Conservation (phyloP, 2,888 invertebrate genomes). For the Rhagophthalmus giganteus region DNA sequence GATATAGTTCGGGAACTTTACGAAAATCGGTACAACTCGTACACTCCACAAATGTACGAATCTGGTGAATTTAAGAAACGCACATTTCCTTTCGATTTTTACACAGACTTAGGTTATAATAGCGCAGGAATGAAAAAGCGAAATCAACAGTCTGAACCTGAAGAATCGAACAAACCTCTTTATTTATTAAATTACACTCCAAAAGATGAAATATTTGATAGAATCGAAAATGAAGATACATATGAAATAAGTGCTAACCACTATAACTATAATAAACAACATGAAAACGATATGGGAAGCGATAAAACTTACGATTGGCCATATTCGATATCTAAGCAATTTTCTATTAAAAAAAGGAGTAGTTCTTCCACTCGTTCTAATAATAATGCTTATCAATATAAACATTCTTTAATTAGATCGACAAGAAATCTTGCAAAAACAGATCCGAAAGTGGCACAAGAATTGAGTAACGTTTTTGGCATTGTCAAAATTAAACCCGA, state of each 20-base stretch:
- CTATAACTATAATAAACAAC: constrained; percentile 25
- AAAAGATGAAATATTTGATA: constrained; percentile 34
- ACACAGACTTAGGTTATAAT: constrained; percentile 47
- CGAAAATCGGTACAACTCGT: constrained; percentile 61
- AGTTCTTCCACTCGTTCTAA: constrained; percentile 43
- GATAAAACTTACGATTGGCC: constrained; percentile 30
- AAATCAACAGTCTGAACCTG: constrained; percentile 36
- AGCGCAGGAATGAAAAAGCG: constrained; percentile 48
- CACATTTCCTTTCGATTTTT: constrained; percentile 36
- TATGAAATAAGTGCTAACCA: constrained; percentile 1
- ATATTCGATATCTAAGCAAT: constrained; percentile 58
- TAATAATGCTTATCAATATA: constrained; percentile 40
- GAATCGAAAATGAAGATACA: constrained; percentile 34
- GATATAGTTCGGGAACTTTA: constrained; percentile 61
- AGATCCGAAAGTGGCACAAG: constrained; percentile 71
- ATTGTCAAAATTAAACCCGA: constrained; percentile 43
- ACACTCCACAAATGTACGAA: constrained; percentile 35
- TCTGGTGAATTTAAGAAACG: constrained; percentile 35
- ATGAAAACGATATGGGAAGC: constrained; percentile 33
- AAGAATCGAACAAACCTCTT: constrained; percentile 31
- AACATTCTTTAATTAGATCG: constrained; percentile 41
- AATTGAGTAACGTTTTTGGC: constrained; percentile 70
- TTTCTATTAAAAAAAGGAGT: constrained; percentile 70
- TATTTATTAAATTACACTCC: constrained; percentile 35
- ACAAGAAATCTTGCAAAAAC: constrained; percentile 57